Evolutionary conservation across 1,140 invertebrate species (phyloP).

Genomic region (Oedothorax gibbosus): DNA sequence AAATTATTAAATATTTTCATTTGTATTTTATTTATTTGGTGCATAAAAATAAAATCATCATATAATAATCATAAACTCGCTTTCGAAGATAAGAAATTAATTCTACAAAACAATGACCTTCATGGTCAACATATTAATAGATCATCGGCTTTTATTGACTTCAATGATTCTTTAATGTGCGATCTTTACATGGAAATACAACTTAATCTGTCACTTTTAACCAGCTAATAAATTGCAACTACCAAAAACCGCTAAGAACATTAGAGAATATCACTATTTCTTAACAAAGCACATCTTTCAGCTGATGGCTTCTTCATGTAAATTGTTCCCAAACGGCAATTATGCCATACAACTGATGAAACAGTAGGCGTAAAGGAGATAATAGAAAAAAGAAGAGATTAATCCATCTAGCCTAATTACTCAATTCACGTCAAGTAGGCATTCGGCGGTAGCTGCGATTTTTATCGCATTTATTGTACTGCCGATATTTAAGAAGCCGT

Average conservation of each 20-base stretch:
- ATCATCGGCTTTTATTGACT: too few species aligned
- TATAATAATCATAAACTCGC: too few species aligned
- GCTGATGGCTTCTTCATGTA: constrained; percentile 53
- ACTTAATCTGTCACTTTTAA: background rate
- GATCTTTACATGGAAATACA: background rate
- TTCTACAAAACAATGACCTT: too few species aligned
- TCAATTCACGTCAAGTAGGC: constrained; percentile 45
- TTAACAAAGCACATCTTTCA: constrained; percentile 22
- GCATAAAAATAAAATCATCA: too few species aligned
- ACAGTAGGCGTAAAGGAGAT: background rate
- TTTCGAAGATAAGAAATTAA: too few species aligned
- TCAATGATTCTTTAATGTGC: background rate
- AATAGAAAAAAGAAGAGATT: constrained; percentile 50
- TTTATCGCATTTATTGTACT: constrained; percentile 41
- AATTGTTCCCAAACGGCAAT: constrained; percentile 43
- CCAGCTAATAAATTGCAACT: background rate
- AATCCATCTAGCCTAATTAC: constrained; percentile 54
- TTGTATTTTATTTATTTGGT: too few species aligned
- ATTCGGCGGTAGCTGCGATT: constrained; percentile 46
- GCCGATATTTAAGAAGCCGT: constrained; percentile 23
- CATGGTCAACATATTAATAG: too few species aligned
- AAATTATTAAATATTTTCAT: too few species aligned
- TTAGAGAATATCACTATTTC: constrained; percentile 21
- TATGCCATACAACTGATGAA: constrained; percentile 48
- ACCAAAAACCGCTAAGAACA: constrained; percentile 31